A percentile compares a stretch with the other conserved stretches of the same genome.
Evolutionary conservation across 2,113 vertebrate species (phyloP).

Genomic region (Laterallus jamaicensis): DNA sequence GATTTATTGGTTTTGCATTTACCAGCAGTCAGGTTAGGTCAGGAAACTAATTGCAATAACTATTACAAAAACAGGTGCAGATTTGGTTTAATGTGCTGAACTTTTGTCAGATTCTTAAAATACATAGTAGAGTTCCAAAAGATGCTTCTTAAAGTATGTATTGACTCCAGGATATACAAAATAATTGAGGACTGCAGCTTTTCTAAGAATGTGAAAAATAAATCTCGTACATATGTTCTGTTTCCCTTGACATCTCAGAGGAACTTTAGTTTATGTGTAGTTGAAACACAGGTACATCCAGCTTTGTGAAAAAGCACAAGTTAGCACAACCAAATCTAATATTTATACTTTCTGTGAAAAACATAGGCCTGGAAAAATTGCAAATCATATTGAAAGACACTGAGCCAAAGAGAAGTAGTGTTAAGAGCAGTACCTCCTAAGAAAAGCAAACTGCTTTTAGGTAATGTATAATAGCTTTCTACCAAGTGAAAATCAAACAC

Average conservation of each 20-base stretch:
- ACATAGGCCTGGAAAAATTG: not conserved
- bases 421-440: conserved; percentile 21
- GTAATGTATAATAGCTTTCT: conserved; percentile 5
- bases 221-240: not conserved
- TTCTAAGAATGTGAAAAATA: not conserved
- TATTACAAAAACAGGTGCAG: not conserved
- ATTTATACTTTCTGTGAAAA: not conserved
- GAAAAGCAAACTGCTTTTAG: conserved; percentile 39
- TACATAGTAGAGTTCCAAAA: not conserved
- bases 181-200: not conserved
- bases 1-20: not conserved
- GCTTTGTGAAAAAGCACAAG: not conserved
- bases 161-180: not conserved
- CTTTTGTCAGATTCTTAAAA: not conserved
- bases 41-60: not conserved
- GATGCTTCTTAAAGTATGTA: not conserved
- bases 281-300: not conserved
- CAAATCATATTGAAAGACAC: not conserved
- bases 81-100: not conserved
- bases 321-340: not conserved
- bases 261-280: not conserved
- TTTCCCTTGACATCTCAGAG: not conserved
- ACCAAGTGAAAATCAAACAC: conserved; percentile 46
- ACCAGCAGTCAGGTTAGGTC: not conserved
- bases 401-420: not conserved